Evolutionary conservation across 2,113 vertebrate genomes (phyloP), one percentile per base, ranked within the genome.

Genomic region (Hemiprocne comata): DNA sequence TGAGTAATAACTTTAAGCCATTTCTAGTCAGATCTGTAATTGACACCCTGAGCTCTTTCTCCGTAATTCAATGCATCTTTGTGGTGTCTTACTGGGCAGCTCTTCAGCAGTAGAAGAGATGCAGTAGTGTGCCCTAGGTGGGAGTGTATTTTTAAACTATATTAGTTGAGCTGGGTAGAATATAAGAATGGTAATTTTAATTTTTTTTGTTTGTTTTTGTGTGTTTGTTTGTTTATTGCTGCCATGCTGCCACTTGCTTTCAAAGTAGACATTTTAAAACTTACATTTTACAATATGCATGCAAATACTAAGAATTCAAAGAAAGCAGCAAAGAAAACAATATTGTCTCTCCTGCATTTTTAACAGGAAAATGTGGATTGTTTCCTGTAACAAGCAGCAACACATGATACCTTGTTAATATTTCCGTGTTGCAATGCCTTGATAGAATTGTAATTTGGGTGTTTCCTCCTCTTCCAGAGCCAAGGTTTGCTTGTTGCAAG

Each of bases 111-210:
- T 83, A 70, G 36, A 80, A 51, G 55, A 89, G 69, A 25, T 67
- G 57, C 84, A 70, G 31, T 6, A 65, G 4, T n/a, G 7, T 67
- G 57, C 86, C 94, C 91, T 93, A 96, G 89, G 38, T 95, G 95
- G 86, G 93, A 95, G 83, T 92, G 42, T 57, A 87, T 93, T 96
- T 96, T 94, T 44, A 83, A 92, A 58, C 69, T 84, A 3, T 40
- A 53, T 80, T 92, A 44, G 53, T 55, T 90, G 53, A 81, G 25
- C 58, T 40, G 42, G 15, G 26, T 42, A 48, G 72, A 84, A 38
- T 48, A 50, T 40, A 36, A 74, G 10, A 21, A 40, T 71, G 55
- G 61, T 71, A 60, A 71, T 77, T 78, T 77, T 55, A 86, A 85
- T 65, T 38, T 69, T 5, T 44, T 44, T 44, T 18, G 44, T 46